These are phyloP conservation scores for Pelodiscus sinensis DNA, from an alignment of 2,113 vertebrate genomes.

Conservation along the genomic window DNA sequence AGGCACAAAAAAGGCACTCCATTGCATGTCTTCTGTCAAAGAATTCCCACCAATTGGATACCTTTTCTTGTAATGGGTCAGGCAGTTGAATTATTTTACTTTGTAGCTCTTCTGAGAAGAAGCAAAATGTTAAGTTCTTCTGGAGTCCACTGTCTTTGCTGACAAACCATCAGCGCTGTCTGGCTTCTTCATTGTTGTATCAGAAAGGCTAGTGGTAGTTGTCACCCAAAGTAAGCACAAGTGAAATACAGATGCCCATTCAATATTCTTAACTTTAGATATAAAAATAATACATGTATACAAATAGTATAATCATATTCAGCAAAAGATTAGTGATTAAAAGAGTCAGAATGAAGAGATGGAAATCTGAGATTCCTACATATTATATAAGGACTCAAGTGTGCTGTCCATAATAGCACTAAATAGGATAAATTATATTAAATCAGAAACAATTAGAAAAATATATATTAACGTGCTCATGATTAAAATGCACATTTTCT, in stretches of 20 bases:
- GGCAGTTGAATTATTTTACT: background rate
- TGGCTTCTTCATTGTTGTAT: too few relatives aligned
- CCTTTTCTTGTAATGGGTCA: background rate
- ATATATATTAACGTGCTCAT: background rate
- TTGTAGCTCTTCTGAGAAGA: background rate
- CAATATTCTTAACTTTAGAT: too few relatives aligned
- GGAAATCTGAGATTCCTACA: background rate
- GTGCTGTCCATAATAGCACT: background rate
- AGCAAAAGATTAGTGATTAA: background rate
- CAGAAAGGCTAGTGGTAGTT: too few relatives aligned
- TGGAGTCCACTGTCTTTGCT: too few relatives aligned
- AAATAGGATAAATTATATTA: background rate
- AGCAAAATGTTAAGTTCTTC: background rate
- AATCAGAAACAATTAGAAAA: background rate
- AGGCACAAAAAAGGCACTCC: conserved; percentile 48
- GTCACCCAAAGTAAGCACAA: too few relatives aligned
- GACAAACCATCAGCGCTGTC: too few relatives aligned
- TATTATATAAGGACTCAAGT: background rate
- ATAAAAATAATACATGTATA: too few relatives aligned
- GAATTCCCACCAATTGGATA: background rate
- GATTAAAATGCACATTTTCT: background rate
- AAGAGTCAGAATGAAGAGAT: background rate
- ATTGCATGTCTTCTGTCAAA: conserved; percentile 60
- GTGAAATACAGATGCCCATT: too few relatives aligned
- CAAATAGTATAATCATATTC: background rate